A percentile compares a stretch with the other conserved stretches of the same genome.
Conservation (phyloP, 1,140 invertebrate genomes). For the Phocides pigmalion region DNA sequence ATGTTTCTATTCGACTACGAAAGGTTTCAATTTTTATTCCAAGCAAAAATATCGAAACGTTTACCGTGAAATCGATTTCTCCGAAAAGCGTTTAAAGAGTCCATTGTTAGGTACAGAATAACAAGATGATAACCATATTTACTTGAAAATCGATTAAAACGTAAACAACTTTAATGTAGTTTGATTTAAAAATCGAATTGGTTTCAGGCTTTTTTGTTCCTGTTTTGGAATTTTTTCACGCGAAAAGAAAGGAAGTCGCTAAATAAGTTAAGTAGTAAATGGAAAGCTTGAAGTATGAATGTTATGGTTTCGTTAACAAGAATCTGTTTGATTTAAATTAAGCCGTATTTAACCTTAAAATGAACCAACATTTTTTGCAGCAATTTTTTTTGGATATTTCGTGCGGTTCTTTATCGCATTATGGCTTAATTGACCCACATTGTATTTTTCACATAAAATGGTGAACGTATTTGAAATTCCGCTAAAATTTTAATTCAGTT, state of each 20-base stretch:
- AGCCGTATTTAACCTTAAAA: not conserved
- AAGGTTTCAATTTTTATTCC: constrained; percentile 34
- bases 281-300: not conserved
- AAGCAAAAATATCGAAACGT: constrained; percentile 32
- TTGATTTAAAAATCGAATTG: constrained; percentile 23
- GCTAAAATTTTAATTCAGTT: too few relatives aligned
- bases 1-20: constrained; percentile 12
- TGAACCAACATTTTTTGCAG: not conserved
- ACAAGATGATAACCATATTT: constrained; percentile 30
- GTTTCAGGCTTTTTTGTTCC: not conserved
- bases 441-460: not conserved
- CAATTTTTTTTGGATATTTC: not conserved
- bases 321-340: too few relatives aligned
- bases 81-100: constrained; percentile 1
- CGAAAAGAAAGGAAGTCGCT: not conserved
- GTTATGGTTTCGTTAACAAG: not conserved
- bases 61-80: constrained; percentile 37
- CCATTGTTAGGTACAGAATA: constrained; percentile 4
- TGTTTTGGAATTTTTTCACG: not conserved
- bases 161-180: constrained; percentile 12
- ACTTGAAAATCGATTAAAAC: constrained; percentile 28
- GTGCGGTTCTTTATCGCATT: not conserved
- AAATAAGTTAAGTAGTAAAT: not conserved
- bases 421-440: not conserved
- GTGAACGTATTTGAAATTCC: too few relatives aligned